These are phyloP conservation scores for Carapus acus DNA, from an alignment of 2,797 vertebrate genomes.

Conservation along the genomic window DNA sequence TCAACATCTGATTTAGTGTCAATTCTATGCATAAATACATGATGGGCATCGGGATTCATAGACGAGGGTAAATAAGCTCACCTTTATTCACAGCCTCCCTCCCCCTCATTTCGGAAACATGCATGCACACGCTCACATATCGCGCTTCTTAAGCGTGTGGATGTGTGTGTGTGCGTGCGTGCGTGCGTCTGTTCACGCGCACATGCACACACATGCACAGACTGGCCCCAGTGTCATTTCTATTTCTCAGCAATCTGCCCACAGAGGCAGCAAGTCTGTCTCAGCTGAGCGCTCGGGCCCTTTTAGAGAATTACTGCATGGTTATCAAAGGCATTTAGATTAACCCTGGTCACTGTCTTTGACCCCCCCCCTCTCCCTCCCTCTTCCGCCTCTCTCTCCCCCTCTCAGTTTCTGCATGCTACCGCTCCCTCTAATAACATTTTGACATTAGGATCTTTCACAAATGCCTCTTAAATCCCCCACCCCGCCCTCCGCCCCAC, in stretches of 20 bases:
- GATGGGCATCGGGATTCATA: constrained; percentile 70
- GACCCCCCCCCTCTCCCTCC: constrained; percentile 61
- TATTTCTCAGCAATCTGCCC: constrained; percentile 69
- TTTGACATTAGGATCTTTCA: constrained; percentile 94
- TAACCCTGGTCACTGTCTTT: constrained; percentile 78
- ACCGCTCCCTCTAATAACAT: constrained; percentile 90
- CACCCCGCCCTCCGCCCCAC: constrained; percentile 37
- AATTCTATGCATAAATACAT: constrained; percentile 80
- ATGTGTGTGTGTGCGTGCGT: constrained; percentile 31
- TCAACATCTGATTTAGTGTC: constrained; percentile 75
- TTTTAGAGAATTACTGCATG: constrained; percentile 77
- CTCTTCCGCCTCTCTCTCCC: constrained; percentile 52
- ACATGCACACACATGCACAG: constrained; percentile 22
- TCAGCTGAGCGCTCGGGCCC: constrained; percentile 68
- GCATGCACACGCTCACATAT: constrained; percentile 38
- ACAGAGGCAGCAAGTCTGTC: constrained; percentile 62
- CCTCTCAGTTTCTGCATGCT: constrained; percentile 54
- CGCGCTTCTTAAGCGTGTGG: constrained; percentile 21
- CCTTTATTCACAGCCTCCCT: constrained; percentile 53
- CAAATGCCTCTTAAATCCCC: constrained; percentile 86
- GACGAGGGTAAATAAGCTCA: constrained; percentile 70
- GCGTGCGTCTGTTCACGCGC: constrained; percentile 38
- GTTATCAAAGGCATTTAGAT: constrained; percentile 81
- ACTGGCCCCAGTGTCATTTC: constrained; percentile 69
- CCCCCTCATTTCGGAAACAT: constrained; percentile 19